Conservation (phyloP, 2,888 invertebrate species). For the Drosophila anomalipes region DNA sequence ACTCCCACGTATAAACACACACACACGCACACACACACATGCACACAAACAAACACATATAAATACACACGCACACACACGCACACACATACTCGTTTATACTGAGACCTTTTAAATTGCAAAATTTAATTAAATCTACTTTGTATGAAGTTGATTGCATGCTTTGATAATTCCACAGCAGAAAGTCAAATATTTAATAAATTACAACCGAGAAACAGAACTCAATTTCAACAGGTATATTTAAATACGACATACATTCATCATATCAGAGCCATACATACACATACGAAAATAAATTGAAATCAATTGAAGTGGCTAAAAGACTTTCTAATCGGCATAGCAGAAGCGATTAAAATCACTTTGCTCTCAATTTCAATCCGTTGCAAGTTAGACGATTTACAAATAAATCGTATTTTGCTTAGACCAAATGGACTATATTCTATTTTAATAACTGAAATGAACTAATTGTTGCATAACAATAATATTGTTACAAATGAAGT, state of each 20-base stretch:
- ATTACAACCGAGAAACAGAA: slow-evolving; percentile 26
- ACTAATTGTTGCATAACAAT: background rate
- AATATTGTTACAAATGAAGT: background rate
- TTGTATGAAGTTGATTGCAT: slow-evolving; percentile 50
- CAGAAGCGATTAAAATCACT: slow-evolving; percentile 1
- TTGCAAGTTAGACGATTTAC: slow-evolving; percentile 1
- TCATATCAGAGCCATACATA: slow-evolving; percentile 12
- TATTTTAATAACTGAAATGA: background rate
- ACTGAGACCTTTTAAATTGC: slow-evolving; percentile 50
- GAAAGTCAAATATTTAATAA: slow-evolving; percentile 50
- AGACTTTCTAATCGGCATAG: slow-evolving; percentile 6
- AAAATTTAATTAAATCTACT: slow-evolving; percentile 66
- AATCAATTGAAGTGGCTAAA: slow-evolving; percentile 31
- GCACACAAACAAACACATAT: background rate
- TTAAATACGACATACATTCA: no score
- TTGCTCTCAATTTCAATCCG: background rate
- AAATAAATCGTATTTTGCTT: slow-evolving; percentile 7
- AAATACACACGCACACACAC: background rate
- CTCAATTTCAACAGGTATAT: slow-evolving; percentile 31
- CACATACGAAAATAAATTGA: slow-evolving; percentile 13
- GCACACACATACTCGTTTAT: background rate
- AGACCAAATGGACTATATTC: background rate
- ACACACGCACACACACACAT: background rate
- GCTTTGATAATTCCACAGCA: slow-evolving; percentile 54
- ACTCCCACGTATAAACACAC: background rate